These are phyloP conservation scores for Probosciger aterrimus DNA, from an alignment of 2,113 vertebrate species.

Conservation along the genomic window DNA sequence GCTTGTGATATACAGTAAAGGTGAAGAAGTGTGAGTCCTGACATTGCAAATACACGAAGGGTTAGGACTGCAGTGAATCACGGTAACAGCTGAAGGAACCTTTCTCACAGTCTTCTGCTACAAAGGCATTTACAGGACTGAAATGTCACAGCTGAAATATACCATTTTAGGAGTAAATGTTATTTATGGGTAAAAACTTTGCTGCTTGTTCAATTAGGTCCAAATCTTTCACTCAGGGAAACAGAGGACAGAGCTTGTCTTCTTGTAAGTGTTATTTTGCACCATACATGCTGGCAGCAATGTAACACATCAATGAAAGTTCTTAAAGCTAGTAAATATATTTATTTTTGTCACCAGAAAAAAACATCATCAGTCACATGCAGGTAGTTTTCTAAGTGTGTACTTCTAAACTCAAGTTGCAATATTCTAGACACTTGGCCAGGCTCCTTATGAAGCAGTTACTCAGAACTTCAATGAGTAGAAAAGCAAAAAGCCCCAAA, in stretches of 20 bases:
- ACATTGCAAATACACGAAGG: background rate
- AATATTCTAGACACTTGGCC: background rate
- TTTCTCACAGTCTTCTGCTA: background rate
- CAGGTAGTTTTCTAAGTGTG: background rate
- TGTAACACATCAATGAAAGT: background rate
- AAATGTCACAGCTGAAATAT: background rate
- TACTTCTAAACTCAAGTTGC: background rate
- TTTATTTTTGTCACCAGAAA: background rate
- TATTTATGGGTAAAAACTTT: background rate
- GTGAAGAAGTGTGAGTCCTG: background rate
- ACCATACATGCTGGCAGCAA: background rate
- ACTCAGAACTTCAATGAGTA: background rate
- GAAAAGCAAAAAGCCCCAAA: background rate
- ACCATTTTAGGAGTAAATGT: background rate
- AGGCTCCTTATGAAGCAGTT: background rate
- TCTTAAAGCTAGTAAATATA: background rate
- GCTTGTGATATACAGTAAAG: background rate
- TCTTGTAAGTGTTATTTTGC: background rate
- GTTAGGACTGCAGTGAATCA: background rate
- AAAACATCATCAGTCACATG: background rate
- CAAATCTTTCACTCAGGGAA: background rate
- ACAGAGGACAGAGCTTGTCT: background rate
- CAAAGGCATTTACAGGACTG: background rate
- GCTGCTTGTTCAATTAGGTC: background rate
- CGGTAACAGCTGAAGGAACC: background rate